phyloP scores from a whole-genome alignment of 2,113 vertebrate species.

The Numida meleagris region DNA sequence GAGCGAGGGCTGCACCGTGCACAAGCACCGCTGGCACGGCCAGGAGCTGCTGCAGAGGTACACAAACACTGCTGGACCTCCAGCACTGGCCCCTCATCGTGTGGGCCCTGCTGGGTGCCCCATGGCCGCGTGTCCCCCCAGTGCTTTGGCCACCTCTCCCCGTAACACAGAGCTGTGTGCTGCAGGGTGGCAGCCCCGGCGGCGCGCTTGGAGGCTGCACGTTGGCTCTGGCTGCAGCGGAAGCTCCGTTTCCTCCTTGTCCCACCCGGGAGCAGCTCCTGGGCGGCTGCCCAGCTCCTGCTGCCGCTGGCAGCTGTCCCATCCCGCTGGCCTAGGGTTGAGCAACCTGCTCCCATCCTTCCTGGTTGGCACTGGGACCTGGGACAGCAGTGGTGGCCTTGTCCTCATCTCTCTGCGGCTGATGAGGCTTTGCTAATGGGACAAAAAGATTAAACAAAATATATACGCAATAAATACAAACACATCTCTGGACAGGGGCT shows the following conservation, averaged over 20 bases:
- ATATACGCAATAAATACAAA: rapidly evolving
- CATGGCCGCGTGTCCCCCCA: neutral
- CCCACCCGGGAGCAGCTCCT: neutral
- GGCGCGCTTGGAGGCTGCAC: neutral
- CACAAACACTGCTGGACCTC: no score
- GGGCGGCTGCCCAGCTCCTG: neutral
- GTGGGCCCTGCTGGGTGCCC: no score
- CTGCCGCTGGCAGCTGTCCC: neutral
- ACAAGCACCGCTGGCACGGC: rapidly evolving
- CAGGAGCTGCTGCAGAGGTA: no score
- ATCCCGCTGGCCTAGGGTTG: neutral
- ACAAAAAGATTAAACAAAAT: neutral
- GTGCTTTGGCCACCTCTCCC: no score
- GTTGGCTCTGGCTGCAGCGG: neutral
- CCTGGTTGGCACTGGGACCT: neutral
- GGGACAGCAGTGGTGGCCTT: rapidly evolving
- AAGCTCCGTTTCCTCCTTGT: neutral
- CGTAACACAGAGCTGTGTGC: rapidly evolving
- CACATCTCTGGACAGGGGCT: no score
- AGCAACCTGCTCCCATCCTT: neutral
- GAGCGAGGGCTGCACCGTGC: neutral
- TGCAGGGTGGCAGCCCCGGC: neutral
- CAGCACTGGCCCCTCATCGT: neutral
- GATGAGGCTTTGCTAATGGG: rapidly evolving
- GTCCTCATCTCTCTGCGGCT: rapidly evolving